Conservation (phyloP, 2,113 vertebrate genomes). For the Sturnira hondurensis region DNA sequence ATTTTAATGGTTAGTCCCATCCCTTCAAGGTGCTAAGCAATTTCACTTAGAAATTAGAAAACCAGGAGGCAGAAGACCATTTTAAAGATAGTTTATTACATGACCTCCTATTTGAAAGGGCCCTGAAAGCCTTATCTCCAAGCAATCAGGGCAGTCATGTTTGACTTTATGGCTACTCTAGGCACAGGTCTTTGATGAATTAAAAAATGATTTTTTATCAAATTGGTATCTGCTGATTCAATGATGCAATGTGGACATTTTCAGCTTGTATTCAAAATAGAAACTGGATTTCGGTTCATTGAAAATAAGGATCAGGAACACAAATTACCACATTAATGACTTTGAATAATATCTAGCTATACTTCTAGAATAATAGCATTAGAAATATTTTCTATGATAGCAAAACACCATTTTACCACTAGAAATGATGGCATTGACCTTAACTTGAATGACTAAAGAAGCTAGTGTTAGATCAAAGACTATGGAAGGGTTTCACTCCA, state of each 20-base stretch:
- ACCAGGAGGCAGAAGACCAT: background rate
- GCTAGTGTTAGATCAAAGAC: background rate
- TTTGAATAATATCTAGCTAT: conserved; percentile 28
- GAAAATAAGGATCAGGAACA: conserved; percentile 26
- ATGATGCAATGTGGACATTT: conserved; percentile 26
- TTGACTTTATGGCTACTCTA: conserved; percentile 60
- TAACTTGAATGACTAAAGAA: background rate
- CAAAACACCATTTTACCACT: background rate
- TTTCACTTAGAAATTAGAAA: conserved; percentile 71
- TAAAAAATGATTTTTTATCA: conserved; percentile 60
- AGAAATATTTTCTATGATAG: background rate
- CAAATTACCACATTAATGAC: background rate
- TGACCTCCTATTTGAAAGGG: conserved; percentile 56
- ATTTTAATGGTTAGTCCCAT: conserved; percentile 31
- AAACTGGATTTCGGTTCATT: conserved; percentile 14
- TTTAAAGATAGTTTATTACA: conserved; percentile 38
- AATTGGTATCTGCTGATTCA: conserved; percentile 62
- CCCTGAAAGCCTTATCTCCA: conserved; percentile 24
- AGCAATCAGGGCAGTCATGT: conserved; percentile 64
- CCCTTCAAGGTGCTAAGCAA: conserved; percentile 9
- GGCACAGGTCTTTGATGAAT: conserved; percentile 34
- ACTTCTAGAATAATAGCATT: background rate
- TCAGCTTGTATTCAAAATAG: background rate
- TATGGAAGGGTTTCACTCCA: background rate
- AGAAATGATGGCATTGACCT: background rate